Evolutionary conservation across 2,888 invertebrate genomes (phyloP).

Genomic region (Rambutsinella grinnellia): DNA sequence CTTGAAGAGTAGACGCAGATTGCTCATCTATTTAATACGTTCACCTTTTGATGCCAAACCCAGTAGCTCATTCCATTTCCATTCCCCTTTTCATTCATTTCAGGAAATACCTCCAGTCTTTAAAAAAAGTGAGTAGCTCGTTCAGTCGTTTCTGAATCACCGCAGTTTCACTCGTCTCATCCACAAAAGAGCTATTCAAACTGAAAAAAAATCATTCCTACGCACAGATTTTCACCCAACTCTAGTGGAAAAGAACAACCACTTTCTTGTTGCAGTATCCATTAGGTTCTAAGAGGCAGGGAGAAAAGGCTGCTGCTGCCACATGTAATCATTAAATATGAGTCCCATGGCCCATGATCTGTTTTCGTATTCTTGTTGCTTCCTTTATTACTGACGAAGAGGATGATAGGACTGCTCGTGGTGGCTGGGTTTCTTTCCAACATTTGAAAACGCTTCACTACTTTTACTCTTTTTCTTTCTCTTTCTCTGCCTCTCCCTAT

Average conservation of each 20-base stretch:
- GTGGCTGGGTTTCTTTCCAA: background rate
- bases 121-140: background rate
- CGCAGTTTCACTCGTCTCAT: background rate
- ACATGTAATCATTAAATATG: constrained; percentile 58
- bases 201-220: background rate
- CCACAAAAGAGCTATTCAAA: background rate
- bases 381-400: constrained; percentile 25
- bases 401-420: constrained; percentile 18
- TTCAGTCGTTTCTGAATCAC: background rate
- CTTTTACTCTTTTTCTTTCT: no score
- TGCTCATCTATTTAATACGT: no score
- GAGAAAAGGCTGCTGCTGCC: constrained; percentile 31
- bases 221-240: background rate
- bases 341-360: constrained; percentile 53
- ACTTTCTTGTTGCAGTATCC: background rate
- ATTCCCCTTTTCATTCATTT: background rate
- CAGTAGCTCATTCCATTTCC: background rate
- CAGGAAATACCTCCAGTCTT: background rate
- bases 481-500: background rate
- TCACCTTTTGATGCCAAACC: background rate
- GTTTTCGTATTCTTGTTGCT: constrained; percentile 49
- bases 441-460: no score
- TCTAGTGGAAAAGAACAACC: no score
- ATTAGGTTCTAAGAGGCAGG: background rate
- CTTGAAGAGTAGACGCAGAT: no score